phyloP scores from a whole-genome alignment of 1,140 invertebrate genomes.

The Pogonomyrmex californicus region DNA sequence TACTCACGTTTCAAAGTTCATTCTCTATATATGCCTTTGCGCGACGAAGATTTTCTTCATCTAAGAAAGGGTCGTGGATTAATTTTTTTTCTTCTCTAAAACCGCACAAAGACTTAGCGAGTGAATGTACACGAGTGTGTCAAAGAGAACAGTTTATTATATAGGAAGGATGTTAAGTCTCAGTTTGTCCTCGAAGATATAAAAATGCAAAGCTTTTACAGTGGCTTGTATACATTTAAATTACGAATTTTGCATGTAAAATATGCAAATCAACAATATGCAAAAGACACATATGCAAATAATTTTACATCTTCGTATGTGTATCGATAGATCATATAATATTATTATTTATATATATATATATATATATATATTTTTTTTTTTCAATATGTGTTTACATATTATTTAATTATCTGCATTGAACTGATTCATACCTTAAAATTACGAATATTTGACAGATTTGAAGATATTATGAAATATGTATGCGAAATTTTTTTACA shows the following conservation, averaged over 20 bases:
- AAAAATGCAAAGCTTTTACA: constrained; percentile 24
- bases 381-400: background rate
- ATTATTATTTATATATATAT: background rate
- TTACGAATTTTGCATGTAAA: constrained; percentile 36
- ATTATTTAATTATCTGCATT: background rate
- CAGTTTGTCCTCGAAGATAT: constrained; percentile 34
- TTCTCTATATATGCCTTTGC: background rate
- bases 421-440: background rate
- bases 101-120: background rate
- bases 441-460: constrained; percentile 8
- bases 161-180: constrained; percentile 5
- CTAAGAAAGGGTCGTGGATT: background rate
- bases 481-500: too few relatives aligned
- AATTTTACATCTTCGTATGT: background rate
- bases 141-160: constrained; percentile 28
- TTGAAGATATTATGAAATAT: background rate
- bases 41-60: background rate
- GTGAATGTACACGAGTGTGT: background rate
- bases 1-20: background rate
- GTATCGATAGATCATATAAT: constrained; percentile 22
- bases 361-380: too few relatives aligned
- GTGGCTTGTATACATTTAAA: constrained; percentile 55
- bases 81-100: background rate
- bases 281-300: constrained; percentile 17
- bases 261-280: constrained; percentile 24